A percentile compares a stretch with the other conserved stretches of the same genome.
Evolutionary conservation across 2,888 invertebrate genomes (phyloP).

Genomic region (Thumatha senex): DNA sequence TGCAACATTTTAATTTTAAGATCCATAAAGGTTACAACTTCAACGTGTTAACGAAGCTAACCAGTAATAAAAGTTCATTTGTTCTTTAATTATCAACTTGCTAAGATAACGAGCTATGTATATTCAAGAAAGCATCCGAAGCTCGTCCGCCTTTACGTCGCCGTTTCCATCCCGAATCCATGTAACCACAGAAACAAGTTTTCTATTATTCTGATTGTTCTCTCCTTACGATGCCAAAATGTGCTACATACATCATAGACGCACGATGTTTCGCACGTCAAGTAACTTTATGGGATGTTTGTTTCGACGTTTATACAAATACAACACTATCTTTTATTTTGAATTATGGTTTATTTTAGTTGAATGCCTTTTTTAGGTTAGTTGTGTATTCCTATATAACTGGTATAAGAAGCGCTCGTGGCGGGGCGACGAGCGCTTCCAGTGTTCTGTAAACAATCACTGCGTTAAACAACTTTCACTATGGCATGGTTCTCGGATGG

Average conservation of each 20-base stretch:
- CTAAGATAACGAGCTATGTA: constrained; percentile 34
- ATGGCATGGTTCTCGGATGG: too few relatives aligned
- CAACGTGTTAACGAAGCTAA: constrained; percentile 19
- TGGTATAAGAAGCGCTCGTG: too few relatives aligned
- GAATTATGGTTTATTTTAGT: constrained; percentile 66
- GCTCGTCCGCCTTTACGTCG: constrained; percentile 47
- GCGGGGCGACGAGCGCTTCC: too few relatives aligned
- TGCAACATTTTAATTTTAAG: constrained; percentile 1
- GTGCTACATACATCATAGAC: constrained; percentile 47
- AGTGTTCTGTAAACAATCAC: too few relatives aligned
- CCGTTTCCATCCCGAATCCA: constrained; percentile 46
- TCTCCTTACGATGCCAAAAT: constrained; percentile 76
- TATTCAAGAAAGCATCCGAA: constrained; percentile 34
- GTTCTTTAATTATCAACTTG: constrained; percentile 35
- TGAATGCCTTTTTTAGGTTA: constrained; percentile 9
- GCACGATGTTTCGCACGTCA: constrained; percentile 69
- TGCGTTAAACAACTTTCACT: too few relatives aligned
- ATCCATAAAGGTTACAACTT: constrained; percentile 15
- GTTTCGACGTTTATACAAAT: constrained; percentile 72
- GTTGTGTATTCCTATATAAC: background rate
- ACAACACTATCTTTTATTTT: constrained; percentile 54
- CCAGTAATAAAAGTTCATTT: constrained; percentile 25
- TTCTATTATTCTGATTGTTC: constrained; percentile 79
- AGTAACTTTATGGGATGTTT: constrained; percentile 77
- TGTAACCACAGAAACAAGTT: constrained; percentile 57